Percentiles rank a stretch among this genome's conserved stretches.
phyloP scores from a whole-genome alignment of 2,113 vertebrate species.

The Phalacrocorax pelagicus region DNA sequence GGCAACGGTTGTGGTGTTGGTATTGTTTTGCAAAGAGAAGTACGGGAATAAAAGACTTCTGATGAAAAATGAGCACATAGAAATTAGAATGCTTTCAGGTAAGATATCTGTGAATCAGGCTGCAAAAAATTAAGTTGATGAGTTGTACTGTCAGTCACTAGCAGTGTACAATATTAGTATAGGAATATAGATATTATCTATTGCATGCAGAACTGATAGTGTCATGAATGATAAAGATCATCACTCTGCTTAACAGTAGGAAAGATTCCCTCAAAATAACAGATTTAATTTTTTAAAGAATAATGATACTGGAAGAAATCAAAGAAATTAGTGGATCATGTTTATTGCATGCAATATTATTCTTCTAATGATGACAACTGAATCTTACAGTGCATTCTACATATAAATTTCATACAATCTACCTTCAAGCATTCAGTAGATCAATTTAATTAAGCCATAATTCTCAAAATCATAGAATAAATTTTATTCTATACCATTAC shows the following conservation, averaged over 20 bases:
- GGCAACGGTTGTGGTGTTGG: background rate
- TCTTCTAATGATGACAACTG: conserved; percentile 5
- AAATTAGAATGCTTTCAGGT: background rate
- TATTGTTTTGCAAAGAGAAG: background rate
- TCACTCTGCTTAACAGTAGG: background rate
- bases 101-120: background rate
- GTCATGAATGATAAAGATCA: background rate
- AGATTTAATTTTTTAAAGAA: conserved; percentile 7
- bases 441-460: conserved; percentile 50
- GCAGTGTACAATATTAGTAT: background rate
- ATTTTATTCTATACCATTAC: conserved; percentile 11
- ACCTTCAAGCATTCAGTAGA: conserved; percentile 29
- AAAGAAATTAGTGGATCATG: background rate
- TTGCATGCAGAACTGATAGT: background rate
- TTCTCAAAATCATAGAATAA: conserved; percentile 26
- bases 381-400: background rate
- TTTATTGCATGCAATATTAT: background rate
- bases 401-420: conserved; percentile 3
- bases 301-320: background rate
- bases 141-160: background rate
- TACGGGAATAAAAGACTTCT: background rate
- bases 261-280: background rate
- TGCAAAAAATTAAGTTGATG: background rate
- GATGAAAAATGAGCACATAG: background rate
- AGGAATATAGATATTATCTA: background rate